Evolutionary conservation across 2,888 invertebrate species (phyloP).

Genomic region (Incurvaria masculella): DNA sequence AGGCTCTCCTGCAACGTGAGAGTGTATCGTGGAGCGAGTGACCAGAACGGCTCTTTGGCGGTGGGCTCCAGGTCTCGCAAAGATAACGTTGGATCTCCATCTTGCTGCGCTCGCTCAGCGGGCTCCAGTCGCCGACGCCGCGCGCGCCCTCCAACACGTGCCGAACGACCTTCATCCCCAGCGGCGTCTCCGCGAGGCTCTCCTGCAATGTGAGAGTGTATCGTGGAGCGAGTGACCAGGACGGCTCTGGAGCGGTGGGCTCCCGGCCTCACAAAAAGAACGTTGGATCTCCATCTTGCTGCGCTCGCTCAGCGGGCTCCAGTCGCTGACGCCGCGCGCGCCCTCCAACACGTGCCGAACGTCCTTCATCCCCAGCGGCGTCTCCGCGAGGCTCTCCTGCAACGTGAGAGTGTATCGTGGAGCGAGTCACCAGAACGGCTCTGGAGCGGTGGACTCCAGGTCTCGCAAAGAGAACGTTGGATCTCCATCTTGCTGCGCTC

Average conservation of each 20-base stretch:
- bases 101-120: conserved; percentile 33
- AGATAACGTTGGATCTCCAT: conserved; percentile 34
- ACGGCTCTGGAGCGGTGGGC: conserved; percentile 33
- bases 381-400: conserved; percentile 34
- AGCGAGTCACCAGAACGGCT: no score
- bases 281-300: conserved; percentile 33
- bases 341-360: conserved; percentile 27
- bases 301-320: conserved; percentile 38
- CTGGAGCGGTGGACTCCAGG: conserved; percentile 33
- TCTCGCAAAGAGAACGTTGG: conserved; percentile 35
- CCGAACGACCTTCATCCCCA: conserved; percentile 39
- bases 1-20: conserved; percentile 36
- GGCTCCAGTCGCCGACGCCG: conserved; percentile 41
- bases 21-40: no score
- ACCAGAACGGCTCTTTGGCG: no score
- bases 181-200: conserved; percentile 33
- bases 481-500: conserved; percentile 33
- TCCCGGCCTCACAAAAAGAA: conserved; percentile 32
- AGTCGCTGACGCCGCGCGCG: conserved; percentile 36
- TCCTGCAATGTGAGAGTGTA: no score
- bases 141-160: conserved; percentile 27
- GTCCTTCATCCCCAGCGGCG: conserved; percentile 42
- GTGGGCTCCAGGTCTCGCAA: conserved; percentile 31
- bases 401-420: no score
- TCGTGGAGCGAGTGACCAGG: no score